A percentile compares a stretch with the other conserved stretches of the same genome.
Conservation (phyloP, 1,140 invertebrate species). For the Phymastichus coffea region DNA sequence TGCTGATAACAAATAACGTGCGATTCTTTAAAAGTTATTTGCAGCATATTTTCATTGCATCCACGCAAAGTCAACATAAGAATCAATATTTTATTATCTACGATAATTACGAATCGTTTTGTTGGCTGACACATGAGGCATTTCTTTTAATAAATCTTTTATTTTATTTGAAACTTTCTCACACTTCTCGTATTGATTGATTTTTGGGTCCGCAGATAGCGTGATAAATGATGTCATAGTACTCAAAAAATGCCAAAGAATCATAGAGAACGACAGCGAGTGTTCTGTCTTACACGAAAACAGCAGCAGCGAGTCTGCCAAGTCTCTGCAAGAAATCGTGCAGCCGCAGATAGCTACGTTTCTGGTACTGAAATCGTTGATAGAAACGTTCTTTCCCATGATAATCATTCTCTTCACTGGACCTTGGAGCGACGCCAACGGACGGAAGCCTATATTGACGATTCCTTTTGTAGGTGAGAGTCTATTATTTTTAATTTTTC, state of each 20-base stretch:
- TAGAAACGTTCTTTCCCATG: conserved; percentile 64
- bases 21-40: too few species aligned
- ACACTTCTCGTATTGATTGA: not conserved
- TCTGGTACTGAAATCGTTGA: conserved; percentile 57
- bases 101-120: too few species aligned
- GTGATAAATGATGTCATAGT: conserved; percentile 56
- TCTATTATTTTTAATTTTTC: not conserved
- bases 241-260: conserved; percentile 55
- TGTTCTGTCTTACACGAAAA: conserved; percentile 57
- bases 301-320: conserved; percentile 52
- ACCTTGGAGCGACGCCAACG: conserved; percentile 70
- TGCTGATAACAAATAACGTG: too few species aligned
- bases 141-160: too few species aligned
- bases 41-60: too few species aligned
- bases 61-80: too few species aligned
- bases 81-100: too few species aligned
- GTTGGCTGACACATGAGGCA: too few species aligned
- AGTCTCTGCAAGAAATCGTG: conserved; percentile 60
- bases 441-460: conserved; percentile 67
- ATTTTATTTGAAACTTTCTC: too few species aligned
- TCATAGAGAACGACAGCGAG: conserved; percentile 40
- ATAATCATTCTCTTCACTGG: conserved; percentile 68
- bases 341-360: conserved; percentile 64
- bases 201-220: conserved; percentile 44
- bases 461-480: conserved; percentile 53